Percentiles rank a stretch among this genome's conserved stretches.
Evolutionary conservation across 2,797 vertebrate species (phyloP).

Genomic region (Vultur gryphus): DNA sequence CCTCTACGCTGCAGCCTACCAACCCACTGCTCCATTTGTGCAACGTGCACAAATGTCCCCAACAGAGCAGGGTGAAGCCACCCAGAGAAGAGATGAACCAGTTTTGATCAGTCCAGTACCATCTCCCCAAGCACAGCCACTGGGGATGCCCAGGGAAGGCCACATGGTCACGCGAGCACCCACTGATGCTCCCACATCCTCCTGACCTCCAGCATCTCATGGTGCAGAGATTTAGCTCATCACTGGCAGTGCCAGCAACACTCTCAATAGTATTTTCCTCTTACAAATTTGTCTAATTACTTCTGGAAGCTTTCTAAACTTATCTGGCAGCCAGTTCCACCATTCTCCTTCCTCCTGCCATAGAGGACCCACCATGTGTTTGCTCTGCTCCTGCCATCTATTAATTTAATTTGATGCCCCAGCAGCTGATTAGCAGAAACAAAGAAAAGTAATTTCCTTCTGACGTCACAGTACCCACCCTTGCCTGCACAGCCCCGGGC

Average conservation of each 20-base stretch:
- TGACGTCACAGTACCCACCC: not conserved
- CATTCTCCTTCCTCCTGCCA: not conserved
- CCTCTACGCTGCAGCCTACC: not conserved
- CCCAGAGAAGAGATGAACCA: not conserved
- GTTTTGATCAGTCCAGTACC: not conserved
- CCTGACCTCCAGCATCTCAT: not conserved
- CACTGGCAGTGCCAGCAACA: not conserved
- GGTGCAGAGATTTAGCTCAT: not conserved
- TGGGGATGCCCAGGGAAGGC: not conserved
- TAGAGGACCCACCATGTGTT: not conserved
- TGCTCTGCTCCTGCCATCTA: not conserved
- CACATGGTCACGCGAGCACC: fast-evolving
- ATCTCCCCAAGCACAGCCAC: not conserved
- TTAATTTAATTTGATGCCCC: conserved; percentile 6
- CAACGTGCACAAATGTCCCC: not conserved
- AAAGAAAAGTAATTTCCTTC: not conserved
- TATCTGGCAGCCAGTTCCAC: conserved; percentile 8
- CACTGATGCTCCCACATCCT: not conserved
- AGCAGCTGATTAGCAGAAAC: not conserved
- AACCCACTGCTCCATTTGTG: not conserved
- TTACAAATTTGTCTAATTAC: conserved; percentile 23
- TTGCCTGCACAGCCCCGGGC: not conserved
- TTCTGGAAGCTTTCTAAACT: conserved; percentile 46
- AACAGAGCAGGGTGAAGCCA: not conserved
- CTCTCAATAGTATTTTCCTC: not conserved